These are phyloP conservation scores for Nannobrachium achirus DNA, from an alignment of 2,113 vertebrate genomes.

Conservation along the genomic window DNA sequence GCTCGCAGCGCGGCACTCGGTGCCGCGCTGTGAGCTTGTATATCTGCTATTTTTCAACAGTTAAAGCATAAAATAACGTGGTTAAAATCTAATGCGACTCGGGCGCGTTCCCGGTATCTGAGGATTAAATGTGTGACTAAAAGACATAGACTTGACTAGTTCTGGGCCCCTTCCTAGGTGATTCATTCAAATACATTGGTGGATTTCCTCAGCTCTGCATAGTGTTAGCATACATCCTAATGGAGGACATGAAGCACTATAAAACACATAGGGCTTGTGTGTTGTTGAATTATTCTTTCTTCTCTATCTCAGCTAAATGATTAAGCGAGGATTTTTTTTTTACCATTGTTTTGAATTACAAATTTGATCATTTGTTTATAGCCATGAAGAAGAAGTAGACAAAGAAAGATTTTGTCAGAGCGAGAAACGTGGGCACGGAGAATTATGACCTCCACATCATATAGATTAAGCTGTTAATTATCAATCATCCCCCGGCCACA, in stretches of 20 bases:
- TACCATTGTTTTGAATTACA: slow-evolving; percentile 32
- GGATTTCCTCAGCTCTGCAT: slow-evolving; percentile 44
- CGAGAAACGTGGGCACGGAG: slow-evolving; percentile 42
- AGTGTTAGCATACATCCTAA: slow-evolving; percentile 50
- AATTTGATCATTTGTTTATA: slow-evolving; percentile 36
- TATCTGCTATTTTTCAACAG: no score
- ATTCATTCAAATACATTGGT: slow-evolving; percentile 66
- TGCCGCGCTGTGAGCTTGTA: no score
- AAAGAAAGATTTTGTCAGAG: neutral
- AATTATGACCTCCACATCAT: slow-evolving; percentile 63
- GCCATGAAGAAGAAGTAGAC: neutral
- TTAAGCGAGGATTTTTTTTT: slow-evolving; percentile 45
- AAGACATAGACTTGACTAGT: slow-evolving; percentile 70
- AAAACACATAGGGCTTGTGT: slow-evolving; percentile 15
- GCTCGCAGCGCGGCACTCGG: no score
- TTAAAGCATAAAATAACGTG: no score
- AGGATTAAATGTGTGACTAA: slow-evolving; percentile 80
- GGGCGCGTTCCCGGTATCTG: no score
- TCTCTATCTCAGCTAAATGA: slow-evolving; percentile 30
- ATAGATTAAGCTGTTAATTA: slow-evolving; percentile 77
- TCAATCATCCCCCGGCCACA: slow-evolving; percentile 68
- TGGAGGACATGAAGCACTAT: slow-evolving; percentile 47
- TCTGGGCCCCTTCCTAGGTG: slow-evolving; percentile 48
- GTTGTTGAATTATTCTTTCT: slow-evolving; percentile 17
- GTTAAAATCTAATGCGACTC: no score